Conservation (phyloP, 2,113 vertebrate genomes). For the human region GRCh38 chr7:138901501-138902000, state of each 20-base stretch:
- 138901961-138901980: background rate
- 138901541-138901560: too few species aligned
- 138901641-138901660: background rate
- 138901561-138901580: too few species aligned
- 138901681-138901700: background rate
- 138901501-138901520: too few species aligned
- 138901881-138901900: background rate
- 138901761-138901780: background rate
- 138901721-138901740: background rate
- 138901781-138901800: background rate
- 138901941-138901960: background rate
- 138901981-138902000: background rate
- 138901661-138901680: background rate
- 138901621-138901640: background rate
- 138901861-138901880: background rate
- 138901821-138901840: background rate
- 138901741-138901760: background rate
- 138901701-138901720: background rate
- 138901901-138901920: background rate
- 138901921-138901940: background rate
- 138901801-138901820: background rate
- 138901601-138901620: too few species aligned
- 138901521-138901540: too few species aligned
- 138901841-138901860: background rate
- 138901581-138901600: too few species aligned